phyloP scores from a whole-genome alignment of 2,797 vertebrate species.

The Ambastaia sidthimunki region DNA sequence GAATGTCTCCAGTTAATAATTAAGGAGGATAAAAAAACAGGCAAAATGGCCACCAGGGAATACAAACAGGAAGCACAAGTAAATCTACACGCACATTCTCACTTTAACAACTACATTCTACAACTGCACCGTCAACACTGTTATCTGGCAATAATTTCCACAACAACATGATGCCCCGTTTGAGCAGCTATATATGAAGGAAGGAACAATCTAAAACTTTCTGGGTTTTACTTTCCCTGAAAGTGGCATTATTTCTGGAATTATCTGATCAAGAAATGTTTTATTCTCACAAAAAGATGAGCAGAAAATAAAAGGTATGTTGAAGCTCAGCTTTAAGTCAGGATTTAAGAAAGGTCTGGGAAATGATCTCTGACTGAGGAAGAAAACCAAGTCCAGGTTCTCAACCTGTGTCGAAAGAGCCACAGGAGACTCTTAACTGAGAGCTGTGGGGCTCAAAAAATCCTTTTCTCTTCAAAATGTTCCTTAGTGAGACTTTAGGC shows the following conservation, averaged over 20 bases:
- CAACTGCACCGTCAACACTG: too few relatives aligned
- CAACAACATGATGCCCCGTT: too few relatives aligned
- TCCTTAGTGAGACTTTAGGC: neutral
- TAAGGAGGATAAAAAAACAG: constrained; percentile 7
- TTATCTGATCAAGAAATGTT: constrained; percentile 19
- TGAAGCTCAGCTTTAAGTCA: neutral
- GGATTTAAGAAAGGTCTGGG: constrained; percentile 36
- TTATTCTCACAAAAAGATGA: constrained; percentile 34
- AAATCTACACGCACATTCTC: neutral
- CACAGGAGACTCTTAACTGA: constrained; percentile 17
- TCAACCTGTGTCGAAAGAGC: neutral
- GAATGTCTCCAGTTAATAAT: constrained; percentile 32
- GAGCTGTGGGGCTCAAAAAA: neutral
- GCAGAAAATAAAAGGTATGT: neutral
- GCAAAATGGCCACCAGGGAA: neutral
- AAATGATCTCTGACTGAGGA: constrained; percentile 23
- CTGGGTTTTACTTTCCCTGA: constrained; percentile 1
- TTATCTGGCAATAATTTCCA: too few relatives aligned
- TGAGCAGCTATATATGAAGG: constrained; percentile 20
- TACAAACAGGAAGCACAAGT: neutral
- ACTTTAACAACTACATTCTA: too few relatives aligned
- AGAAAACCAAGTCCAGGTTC: constrained; percentile 10
- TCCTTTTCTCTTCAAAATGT: neutral
- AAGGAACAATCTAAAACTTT: constrained; percentile 20
- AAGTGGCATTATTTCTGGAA: constrained; percentile 19